Evolutionary conservation across 2,888 invertebrate species (phyloP), one percentile per base, ranked within the genome.

Genomic region (Chorisops tibialis): DNA sequence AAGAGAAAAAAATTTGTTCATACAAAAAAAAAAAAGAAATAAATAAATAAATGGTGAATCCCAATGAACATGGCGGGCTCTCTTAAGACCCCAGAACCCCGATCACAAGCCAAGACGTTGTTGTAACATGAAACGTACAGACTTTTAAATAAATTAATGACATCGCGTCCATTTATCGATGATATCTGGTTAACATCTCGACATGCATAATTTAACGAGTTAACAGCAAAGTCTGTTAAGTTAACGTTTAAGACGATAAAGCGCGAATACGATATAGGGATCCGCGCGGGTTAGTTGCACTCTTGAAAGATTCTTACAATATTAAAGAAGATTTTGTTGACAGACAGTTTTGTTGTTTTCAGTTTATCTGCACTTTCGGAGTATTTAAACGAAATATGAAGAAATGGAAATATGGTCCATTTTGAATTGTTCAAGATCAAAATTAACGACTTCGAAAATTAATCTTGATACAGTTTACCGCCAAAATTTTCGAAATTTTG

Each of bases 111-210:
- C 24, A 48, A n/a, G 24, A 48, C 24, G 12, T 18, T 11, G 51
- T 38, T 37, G 38, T 37, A 50, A 50, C 30, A 24, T 30, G 35
- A 35, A 50, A 18, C 35, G 30, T 19, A 54, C 37, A 39, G 12
- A 16, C 12, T 22, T 54, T 12, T 38, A 61, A 61, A 56, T 64
- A 64, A 64, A 64, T 64, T 64, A 64, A 61, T 59, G 64, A 61
- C 59, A 64, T 58, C 56, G 49, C 11, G 50, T 37, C 56, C 1
- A 38, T 21, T 62, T 56, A 62, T 62, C 62, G 56, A 62, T 56
- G 62, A 62, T 62, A 62, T 62, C 62, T 62, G 56, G 54, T 56
- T 62, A 61, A 47, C 64, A 59, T 64, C 59, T 59, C 60, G 52
- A 59, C 63, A 60, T 51, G 47, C 59, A 60, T 63, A 63, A 63